Evolutionary conservation across 2,797 vertebrate species (phyloP).

Genomic region (Scleropages formosus): DNA sequence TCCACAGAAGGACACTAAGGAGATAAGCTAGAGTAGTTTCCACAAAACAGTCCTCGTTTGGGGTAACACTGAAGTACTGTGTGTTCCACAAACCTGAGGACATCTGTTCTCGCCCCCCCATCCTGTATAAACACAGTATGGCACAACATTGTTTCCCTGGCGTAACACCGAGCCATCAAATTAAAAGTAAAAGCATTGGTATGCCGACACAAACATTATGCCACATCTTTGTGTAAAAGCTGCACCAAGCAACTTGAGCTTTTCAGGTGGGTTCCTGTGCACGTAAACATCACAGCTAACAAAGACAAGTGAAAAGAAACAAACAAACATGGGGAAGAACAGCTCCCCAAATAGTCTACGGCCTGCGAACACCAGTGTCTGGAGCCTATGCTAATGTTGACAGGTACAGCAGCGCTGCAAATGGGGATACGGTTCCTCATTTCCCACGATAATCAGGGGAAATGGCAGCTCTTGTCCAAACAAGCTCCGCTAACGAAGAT

Average conservation of each 20-base stretch:
- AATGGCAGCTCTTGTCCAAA: neutral
- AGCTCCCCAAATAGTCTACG: neutral
- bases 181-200: neutral
- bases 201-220: neutral
- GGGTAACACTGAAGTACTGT: neutral
- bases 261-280: too few species aligned
- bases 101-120: neutral
- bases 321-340: neutral
- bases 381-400: neutral
- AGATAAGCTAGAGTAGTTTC: neutral
- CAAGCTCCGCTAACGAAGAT: neutral
- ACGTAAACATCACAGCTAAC: too few species aligned
- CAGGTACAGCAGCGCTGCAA: neutral
- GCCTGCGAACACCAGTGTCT: neutral
- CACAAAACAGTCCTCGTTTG: neutral
- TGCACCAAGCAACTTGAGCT: neutral
- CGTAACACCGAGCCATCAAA: neutral
- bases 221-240: neutral
- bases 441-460: neutral
- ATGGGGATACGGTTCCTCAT: neutral
- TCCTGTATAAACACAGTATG: neutral
- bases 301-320: neutral
- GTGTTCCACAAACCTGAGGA: neutral
- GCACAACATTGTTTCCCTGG: neutral
- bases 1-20: neutral